These are phyloP conservation scores for Hippocampus comes DNA, from an alignment of 2,113 vertebrate genomes.

Conservation along the genomic window DNA sequence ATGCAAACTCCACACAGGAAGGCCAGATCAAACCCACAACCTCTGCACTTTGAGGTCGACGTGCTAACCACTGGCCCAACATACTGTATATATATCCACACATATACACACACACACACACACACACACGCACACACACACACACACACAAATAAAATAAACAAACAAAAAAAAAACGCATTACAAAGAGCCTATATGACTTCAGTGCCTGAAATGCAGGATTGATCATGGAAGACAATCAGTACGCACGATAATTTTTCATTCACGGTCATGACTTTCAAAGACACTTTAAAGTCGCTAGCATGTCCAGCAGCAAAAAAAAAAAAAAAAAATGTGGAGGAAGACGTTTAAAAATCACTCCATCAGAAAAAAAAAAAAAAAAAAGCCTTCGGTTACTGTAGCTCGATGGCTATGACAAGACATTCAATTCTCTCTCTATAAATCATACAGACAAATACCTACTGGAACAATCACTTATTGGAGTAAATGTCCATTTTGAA, in stretches of 20 bases:
- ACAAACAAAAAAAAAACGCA: neutral
- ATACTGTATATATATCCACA: too few species aligned
- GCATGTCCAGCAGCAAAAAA: neutral
- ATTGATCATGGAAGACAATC: constrained; percentile 26
- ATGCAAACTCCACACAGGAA: too few species aligned
- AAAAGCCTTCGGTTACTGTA: constrained; percentile 9
- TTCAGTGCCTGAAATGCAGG: constrained; percentile 16
- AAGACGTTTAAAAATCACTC: constrained; percentile 27
- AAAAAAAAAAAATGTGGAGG: constrained; percentile 13
- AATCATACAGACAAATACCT: constrained; percentile 9
- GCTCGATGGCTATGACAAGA: neutral
- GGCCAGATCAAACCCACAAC: too few species aligned
- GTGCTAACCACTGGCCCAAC: too few species aligned
- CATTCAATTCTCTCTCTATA: constrained; percentile 3
- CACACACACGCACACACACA: neutral
- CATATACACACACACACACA: neutral
- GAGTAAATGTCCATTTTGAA: too few species aligned
- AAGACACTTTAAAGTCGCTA: constrained; percentile 18
- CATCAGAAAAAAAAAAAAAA: neutral
- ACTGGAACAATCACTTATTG: constrained; percentile 12
- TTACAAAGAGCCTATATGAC: constrained; percentile 27
- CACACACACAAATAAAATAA: neutral
- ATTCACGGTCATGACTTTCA: constrained; percentile 4
- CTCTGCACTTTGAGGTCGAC: too few species aligned
- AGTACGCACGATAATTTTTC: constrained; percentile 12